phyloP scores from a whole-genome alignment of 2,797 vertebrate species.

The Sphenodon punctatus region DNA sequence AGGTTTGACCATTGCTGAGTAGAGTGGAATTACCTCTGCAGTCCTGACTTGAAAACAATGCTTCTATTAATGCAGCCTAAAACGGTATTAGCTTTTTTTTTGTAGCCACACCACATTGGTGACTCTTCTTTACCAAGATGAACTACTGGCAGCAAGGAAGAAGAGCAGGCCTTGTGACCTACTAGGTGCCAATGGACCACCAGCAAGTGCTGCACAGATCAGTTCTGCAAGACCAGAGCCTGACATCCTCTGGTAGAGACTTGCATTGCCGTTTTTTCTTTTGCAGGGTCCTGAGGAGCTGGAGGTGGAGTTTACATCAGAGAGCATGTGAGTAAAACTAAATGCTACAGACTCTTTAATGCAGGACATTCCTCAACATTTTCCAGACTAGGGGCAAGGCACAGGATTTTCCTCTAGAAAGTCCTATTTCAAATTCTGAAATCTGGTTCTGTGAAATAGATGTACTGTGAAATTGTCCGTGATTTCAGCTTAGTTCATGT shows the following conservation, averaged over 20 bases:
- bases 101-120: too few relatives aligned
- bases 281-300: constrained; percentile 72
- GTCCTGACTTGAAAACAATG: too few relatives aligned
- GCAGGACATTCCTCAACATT: background rate
- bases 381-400: background rate
- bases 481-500: background rate
- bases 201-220: background rate
- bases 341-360: background rate
- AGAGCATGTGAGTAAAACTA: constrained; percentile 77
- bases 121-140: too few relatives aligned
- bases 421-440: background rate
- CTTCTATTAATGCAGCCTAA: too few relatives aligned
- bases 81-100: too few relatives aligned
- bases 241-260: background rate
- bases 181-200: background rate
- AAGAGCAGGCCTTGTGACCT: background rate
- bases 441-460: background rate
- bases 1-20: too few relatives aligned
- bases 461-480: background rate
- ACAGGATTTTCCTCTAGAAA: background rate
- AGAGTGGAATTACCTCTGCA: too few relatives aligned
- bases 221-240: background rate
- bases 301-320: constrained; percentile 80
- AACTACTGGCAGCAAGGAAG: background rate
- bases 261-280: background rate